Evolutionary conservation across 2,797 vertebrate species (phyloP).

Genomic region (Allobates femoralis): DNA sequence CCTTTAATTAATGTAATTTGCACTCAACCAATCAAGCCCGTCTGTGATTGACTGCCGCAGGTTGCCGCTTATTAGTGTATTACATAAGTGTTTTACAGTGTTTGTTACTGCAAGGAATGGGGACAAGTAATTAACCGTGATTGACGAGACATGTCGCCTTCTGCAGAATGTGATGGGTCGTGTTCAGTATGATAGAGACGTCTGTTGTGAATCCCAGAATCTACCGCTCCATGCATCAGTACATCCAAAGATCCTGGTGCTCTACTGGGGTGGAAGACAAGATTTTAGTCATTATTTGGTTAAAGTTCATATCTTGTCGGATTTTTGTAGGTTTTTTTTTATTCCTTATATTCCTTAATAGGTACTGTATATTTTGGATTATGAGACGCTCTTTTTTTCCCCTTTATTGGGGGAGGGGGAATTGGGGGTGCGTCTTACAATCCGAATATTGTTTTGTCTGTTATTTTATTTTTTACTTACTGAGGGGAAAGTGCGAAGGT

Average conservation of each 20-base stretch:
- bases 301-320: no score
- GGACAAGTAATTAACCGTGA: neutral
- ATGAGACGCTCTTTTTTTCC: no score
- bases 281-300: no score
- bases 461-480: no score
- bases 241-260: neutral
- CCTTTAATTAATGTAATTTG: neutral
- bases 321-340: no score
- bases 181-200: neutral
- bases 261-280: no score
- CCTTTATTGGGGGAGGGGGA: no score
- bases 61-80: neutral
- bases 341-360: no score
- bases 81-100: neutral
- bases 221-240: neutral
- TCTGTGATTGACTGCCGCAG: neutral
- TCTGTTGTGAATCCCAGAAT: neutral
- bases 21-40: neutral
- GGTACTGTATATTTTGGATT: no score
- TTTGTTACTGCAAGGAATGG: neutral
- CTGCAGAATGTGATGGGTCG: neutral
- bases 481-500: no score
- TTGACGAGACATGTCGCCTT: neutral
- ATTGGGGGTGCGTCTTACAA: no score
- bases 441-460: no score